Conservation (phyloP, 1,140 invertebrate species). For the Meloidogyne chitwoodi region DNA sequence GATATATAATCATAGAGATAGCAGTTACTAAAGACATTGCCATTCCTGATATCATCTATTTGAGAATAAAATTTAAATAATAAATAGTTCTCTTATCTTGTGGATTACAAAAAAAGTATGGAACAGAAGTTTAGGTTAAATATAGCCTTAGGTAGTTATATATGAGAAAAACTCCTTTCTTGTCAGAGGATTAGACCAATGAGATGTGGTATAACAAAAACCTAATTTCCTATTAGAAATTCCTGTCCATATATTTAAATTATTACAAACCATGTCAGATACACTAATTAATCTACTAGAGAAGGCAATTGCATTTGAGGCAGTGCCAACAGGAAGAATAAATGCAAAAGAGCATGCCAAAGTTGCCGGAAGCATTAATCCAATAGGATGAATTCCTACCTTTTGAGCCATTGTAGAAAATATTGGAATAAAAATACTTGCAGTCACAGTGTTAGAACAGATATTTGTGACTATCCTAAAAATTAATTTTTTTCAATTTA, state of each 20-base stretch:
- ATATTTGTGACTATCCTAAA: constrained; percentile 38
- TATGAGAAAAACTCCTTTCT: no score
- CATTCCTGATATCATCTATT: constrained; percentile 8
- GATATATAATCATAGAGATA: constrained; percentile 23
- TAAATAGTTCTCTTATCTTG: no score
- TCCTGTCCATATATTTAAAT: no score
- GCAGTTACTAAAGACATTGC: constrained; percentile 1
- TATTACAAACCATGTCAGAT: constrained; percentile 58
- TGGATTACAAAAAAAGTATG: no score
- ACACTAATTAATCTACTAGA: constrained; percentile 62
- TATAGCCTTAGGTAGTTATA: no score
- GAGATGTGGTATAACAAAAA: no score
- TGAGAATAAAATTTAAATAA: no score
- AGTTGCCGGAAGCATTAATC: constrained; percentile 57
- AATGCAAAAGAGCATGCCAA: constrained; percentile 75
- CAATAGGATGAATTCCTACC: constrained; percentile 1
- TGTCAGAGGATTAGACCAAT: no score
- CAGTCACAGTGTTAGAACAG: constrained; percentile 46
- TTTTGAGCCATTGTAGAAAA: constrained; percentile 33
- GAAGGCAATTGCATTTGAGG: constrained; percentile 85
- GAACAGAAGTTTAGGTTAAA: no score
- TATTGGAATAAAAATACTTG: constrained; percentile 51
- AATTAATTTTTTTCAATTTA: constrained; percentile 11
- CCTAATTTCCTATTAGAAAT: no score
- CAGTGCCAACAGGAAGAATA: constrained; percentile 76